Conservation (phyloP, 2,797 vertebrate genomes). For the Parauchenoglanis ngamensis region DNA sequence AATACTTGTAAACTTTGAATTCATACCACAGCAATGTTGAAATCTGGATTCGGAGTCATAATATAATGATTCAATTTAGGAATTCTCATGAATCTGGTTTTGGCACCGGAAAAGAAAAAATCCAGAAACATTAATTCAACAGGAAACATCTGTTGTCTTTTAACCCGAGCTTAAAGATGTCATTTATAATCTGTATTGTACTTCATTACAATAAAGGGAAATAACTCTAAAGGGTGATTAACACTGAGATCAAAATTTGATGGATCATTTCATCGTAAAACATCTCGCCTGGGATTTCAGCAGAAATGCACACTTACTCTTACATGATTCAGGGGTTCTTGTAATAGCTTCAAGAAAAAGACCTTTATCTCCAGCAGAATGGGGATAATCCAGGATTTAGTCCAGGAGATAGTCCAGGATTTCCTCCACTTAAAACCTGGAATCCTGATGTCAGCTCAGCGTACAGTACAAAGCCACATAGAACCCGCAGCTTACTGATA, state of each 20-base stretch:
- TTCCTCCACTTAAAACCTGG: background rate
- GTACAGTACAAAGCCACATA: background rate
- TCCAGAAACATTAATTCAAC: background rate
- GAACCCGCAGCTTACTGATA: background rate
- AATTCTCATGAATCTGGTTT: background rate
- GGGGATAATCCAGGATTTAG: background rate
- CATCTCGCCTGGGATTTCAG: background rate
- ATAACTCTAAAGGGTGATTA: background rate
- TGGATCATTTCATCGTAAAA: background rate
- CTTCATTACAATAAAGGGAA: background rate
- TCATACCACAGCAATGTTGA: no score
- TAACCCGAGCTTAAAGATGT: background rate
- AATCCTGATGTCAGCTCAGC: background rate
- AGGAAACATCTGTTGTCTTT: background rate
- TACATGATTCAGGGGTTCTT: background rate
- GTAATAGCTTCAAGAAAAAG: background rate
- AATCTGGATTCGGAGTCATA: no score
- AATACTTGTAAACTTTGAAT: background rate
- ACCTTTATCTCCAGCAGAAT: background rate
- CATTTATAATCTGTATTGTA: background rate
- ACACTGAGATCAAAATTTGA: background rate
- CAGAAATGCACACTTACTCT: background rate
- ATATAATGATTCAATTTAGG: no score
- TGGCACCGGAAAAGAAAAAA: background rate
- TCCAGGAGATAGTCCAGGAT: background rate